Conservation (phyloP, 2,113 vertebrate genomes). For the Pachypanchax playfairii region DNA sequence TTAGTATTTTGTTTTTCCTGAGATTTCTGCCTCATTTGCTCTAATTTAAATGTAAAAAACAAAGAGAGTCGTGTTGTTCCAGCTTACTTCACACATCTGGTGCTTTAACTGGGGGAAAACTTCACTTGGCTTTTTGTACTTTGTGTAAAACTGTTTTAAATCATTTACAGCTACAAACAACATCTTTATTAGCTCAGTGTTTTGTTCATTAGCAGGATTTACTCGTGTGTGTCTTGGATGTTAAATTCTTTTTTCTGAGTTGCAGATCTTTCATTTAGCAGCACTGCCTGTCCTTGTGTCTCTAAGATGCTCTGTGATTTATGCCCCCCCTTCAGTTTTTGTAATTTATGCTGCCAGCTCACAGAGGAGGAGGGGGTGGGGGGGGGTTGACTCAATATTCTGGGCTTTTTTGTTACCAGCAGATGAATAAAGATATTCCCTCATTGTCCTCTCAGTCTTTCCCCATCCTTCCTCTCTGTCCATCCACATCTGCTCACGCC, state of each 20-base stretch:
- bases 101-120: slow-evolving; percentile 8
- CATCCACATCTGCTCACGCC: slow-evolving; percentile 85
- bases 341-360: slow-evolving; percentile 60
- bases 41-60: neutral
- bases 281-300: slow-evolving; percentile 49
- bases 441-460: slow-evolving; percentile 42
- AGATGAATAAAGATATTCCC: slow-evolving; percentile 87
- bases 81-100: slow-evolving; percentile 7
- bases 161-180: neutral
- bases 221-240: neutral
- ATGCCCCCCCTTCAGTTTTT: slow-evolving; percentile 21
- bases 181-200: slow-evolving; percentile 12
- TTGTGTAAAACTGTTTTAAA: slow-evolving; percentile 7
- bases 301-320: slow-evolving; percentile 43
- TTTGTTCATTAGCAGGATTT: neutral
- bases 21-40: too few species aligned
- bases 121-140: neutral
- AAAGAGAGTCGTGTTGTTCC: neutral
- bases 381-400: slow-evolving; percentile 56
- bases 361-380: slow-evolving; percentile 31
- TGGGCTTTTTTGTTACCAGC: slow-evolving; percentile 72
- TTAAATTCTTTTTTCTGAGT: slow-evolving; percentile 17
- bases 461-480: slow-evolving; percentile 22
- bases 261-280: slow-evolving; percentile 29
- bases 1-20: too few species aligned